Evolutionary conservation across 2,888 invertebrate species (phyloP).

Genomic region (Pristionchus maxplancki): DNA sequence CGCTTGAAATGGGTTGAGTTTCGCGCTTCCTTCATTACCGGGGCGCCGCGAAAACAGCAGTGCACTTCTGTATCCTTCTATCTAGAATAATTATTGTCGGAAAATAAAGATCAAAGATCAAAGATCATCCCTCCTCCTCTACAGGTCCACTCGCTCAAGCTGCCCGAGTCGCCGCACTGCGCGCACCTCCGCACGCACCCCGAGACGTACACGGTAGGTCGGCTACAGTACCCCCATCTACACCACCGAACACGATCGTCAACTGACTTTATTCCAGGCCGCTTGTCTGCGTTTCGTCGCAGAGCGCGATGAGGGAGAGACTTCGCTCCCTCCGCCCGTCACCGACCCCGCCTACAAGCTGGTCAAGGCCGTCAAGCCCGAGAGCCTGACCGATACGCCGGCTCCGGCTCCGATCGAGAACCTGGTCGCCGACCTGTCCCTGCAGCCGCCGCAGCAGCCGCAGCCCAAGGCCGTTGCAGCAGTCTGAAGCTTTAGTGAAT

Average conservation of each 20-base stretch:
- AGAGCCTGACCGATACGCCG: background rate
- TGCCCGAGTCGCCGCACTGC: conserved; percentile 86
- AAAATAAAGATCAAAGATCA: background rate
- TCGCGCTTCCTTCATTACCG: background rate
- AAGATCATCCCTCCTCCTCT: background rate
- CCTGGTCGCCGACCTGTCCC: background rate
- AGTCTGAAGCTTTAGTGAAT: conserved; percentile 4
- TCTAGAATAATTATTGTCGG: background rate
- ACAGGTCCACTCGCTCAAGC: conserved; percentile 41
- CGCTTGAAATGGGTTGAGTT: conserved; percentile 81
- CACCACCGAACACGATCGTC: background rate
- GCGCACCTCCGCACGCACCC: conserved; percentile 84
- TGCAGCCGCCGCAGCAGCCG: background rate
- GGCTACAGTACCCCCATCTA: background rate
- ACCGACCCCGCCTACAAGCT: conserved; percentile 40
- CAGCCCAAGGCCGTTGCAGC: background rate
- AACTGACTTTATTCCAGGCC: conserved; percentile 1
- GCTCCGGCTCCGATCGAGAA: conserved; percentile 22
- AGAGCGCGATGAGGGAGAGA: conserved; percentile 2
- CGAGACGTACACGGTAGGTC: conserved; percentile 72
- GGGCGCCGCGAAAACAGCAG: too few species aligned
- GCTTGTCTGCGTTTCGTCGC: conserved; percentile 47
- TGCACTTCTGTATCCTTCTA: accelerated
- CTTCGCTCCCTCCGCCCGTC: background rate
- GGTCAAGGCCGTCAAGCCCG: background rate